Evolutionary conservation across 2,797 vertebrate genomes (phyloP), one percentile per base, ranked within the genome.

Genomic region (Molossus alvarezi): DNA sequence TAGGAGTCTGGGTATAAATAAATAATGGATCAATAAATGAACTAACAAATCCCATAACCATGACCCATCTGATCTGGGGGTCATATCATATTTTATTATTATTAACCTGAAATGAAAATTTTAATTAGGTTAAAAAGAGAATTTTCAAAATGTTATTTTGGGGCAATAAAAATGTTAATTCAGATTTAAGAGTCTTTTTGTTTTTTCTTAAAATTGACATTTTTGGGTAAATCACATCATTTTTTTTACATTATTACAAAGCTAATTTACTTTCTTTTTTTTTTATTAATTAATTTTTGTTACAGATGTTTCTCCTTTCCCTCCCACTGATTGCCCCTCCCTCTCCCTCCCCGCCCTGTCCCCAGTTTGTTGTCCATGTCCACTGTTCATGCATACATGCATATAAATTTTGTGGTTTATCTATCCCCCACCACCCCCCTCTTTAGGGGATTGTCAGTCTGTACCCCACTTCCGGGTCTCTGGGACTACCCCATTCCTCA

Each of bases 151-250:
- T 12, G 51, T 76, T 88, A 10, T 77, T 64, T 51, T n/a, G 8
- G 45, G 25, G 57, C 37, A 51, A 53, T 51, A 5, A 71, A 64
- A 84, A 48, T 58, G 33, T 71, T 48, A 62, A 57, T 71, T 84
- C 0, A 65, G 6, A 17, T 18, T 86, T 73, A 58, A 80, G 64
- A 17, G 57, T 10, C 62, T 88, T 53, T 91, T 75, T 53, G 37
- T 33, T 83, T 79, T 79, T 94, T 79, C 48, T 81, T 51, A 79
- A 88, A 83, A 77, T 53, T n/a, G 25, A 33, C 77, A 57, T 88
- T 84, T 93, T 82, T 21, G 23, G 27, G 37, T 55, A 69, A 53
- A 62, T 51, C 8, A 55, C 60, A 18, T 85, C 51, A 17, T 48
- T 76, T 29, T 29, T 45, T 71, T 71, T 4, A 41, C 53, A 53